Evolutionary conservation across 1,140 invertebrate species (phyloP).

Genomic region (Capitella teleta): DNA sequence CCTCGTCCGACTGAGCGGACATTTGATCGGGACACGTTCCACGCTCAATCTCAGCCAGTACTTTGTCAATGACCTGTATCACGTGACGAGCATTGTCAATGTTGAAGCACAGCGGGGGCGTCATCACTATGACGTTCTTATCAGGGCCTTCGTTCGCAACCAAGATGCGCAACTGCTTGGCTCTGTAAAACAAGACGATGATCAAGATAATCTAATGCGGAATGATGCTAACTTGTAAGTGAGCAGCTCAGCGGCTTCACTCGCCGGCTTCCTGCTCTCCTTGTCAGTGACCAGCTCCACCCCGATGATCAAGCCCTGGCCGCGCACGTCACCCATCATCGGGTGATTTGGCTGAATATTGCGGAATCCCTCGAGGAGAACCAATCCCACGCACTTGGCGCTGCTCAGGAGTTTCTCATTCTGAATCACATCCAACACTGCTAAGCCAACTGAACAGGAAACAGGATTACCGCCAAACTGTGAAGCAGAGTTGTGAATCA

Average conservation of each 20-base stretch:
- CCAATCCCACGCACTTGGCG: slow-evolving; percentile 66
- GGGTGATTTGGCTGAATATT: slow-evolving; percentile 60
- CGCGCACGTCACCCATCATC: slow-evolving; percentile 57
- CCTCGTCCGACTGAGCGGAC: too few species aligned
- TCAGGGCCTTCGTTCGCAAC: slow-evolving; percentile 90
- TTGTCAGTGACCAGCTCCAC: slow-evolving; percentile 81
- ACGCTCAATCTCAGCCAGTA: too few species aligned
- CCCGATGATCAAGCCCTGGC: slow-evolving; percentile 44
- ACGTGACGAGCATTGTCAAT: too few species aligned
- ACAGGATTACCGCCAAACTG: slow-evolving; percentile 98
- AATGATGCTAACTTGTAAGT: slow-evolving; percentile 51
- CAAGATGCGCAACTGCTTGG: slow-evolving; percentile 78
- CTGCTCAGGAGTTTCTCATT: slow-evolving; percentile 71
- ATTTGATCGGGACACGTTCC: too few species aligned
- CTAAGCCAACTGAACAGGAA: slow-evolving; percentile 87
- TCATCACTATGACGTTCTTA: too few species aligned
- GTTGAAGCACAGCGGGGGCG: too few species aligned
- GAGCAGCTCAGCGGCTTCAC: slow-evolving; percentile 66
- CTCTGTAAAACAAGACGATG: slow-evolving; percentile 44
- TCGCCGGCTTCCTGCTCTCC: slow-evolving; percentile 65
- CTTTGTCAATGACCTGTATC: too few species aligned
- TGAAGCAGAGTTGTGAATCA: slow-evolving; percentile 29
- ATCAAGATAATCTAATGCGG: slow-evolving; percentile 10
- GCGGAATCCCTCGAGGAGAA: slow-evolving; percentile 59
- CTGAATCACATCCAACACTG: slow-evolving; percentile 87